Conservation (phyloP, 2,797 vertebrate genomes). For the Australoheros facetus region DNA sequence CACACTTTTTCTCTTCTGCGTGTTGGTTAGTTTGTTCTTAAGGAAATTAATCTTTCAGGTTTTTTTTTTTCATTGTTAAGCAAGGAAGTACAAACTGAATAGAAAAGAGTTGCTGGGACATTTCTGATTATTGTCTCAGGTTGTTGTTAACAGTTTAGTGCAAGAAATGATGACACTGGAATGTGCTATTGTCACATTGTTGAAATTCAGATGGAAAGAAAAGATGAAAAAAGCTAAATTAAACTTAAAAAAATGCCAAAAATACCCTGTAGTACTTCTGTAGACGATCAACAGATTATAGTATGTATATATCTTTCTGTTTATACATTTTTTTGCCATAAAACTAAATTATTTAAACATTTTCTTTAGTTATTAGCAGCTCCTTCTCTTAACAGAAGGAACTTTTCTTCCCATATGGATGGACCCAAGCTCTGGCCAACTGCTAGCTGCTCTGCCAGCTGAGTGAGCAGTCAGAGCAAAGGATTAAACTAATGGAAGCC, state of each 20-base stretch:
- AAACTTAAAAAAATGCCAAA: too few relatives aligned
- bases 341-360: slow-evolving; percentile 29
- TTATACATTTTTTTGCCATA: background rate
- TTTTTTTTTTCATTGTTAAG: background rate
- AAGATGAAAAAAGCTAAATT: background rate
- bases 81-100: background rate
- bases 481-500: slow-evolving; percentile 59
- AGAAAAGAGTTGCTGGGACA: slow-evolving; percentile 11
- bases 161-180: slow-evolving; percentile 7
- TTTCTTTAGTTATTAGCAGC: slow-evolving; percentile 35
- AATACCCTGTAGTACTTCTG: background rate
- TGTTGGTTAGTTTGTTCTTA: background rate
- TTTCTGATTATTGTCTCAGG: slow-evolving; percentile 14
- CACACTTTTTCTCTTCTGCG: background rate
- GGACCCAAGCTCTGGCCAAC: slow-evolving; percentile 32
- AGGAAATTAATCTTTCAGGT: background rate
- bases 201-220: slow-evolving; percentile 1
- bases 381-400: slow-evolving; percentile 24
- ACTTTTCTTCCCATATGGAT: slow-evolving; percentile 41
- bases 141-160: background rate
- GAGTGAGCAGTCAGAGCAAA: slow-evolving; percentile 44
- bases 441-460: slow-evolving; percentile 39
- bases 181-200: slow-evolving; percentile 5
- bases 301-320: background rate
- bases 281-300: slow-evolving; percentile 5